Base-by-base conservation (phyloP, 2,888 invertebrate species). In the Clivina fossor region DNA sequence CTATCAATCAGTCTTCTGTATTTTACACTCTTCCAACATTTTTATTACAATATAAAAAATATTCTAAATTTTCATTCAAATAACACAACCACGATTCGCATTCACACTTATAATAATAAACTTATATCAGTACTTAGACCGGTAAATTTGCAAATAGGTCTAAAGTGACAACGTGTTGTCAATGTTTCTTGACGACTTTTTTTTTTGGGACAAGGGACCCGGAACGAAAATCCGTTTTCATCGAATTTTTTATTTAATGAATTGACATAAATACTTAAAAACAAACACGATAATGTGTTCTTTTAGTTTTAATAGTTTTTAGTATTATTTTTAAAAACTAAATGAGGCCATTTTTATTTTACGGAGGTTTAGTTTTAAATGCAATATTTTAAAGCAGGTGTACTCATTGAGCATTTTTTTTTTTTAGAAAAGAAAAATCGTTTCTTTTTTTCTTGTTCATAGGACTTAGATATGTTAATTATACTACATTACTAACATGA, bases 11-110 rank as follows among this genome's bases (percentile, higher is more conserved):
- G 55, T 55, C 55, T 55, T 55, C 47, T 47, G 33, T 37, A n/a
- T n/a, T 37, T 44, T 11, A 38, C 18, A 47, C 55, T 38, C 55
- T 40, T 55, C 55, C 55, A 40, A 40, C 38, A 28, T 47, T 55
- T n/a, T 55, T 55, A 47, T 55, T 55, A 55, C 55, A 55, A 55
- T 55, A 55, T 55, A 55, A 55, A 55, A 55, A 55, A 55, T 55
- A 55, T 55, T 54, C 46, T 55, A 55, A 47, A n/a, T n/a, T 24
- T 15, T 28, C 55, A 55, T 38, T 47, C 55, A 28, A 8, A 4
- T 44, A 18, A 37, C 54, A 44, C 44, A 33, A 18, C 15, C 51
- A 51, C 13, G 16, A 44, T 28, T 16, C 44, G 18, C 26, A 26
- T 18, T 49, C 26, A 38, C 38, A 47, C 11, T 24, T 22, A 22